These are phyloP conservation scores for Sylvietta virens DNA, from an alignment of 2,113 vertebrate genomes.

Conservation along the genomic window DNA sequence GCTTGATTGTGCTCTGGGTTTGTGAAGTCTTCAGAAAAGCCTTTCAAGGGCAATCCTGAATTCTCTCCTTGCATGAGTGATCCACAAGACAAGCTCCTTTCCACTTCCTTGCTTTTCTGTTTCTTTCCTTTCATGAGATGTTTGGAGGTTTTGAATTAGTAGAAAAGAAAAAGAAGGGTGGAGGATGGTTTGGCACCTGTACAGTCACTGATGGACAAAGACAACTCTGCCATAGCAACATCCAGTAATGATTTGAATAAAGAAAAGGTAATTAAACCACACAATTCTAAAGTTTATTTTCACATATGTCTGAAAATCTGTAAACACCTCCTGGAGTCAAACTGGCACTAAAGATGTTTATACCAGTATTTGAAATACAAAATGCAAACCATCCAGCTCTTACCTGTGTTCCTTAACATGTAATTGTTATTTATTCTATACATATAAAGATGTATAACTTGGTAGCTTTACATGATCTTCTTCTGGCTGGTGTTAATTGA, in stretches of 20 bases:
- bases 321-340: background rate
- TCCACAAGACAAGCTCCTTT: background rate
- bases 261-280: background rate
- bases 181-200: background rate
- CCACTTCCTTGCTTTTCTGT: background rate
- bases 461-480: background rate
- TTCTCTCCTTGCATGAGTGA: background rate
- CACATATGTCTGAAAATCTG: background rate
- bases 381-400: background rate
- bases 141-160: background rate
- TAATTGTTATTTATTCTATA: background rate
- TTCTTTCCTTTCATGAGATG: background rate
- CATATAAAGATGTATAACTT: background rate
- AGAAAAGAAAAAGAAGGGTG: background rate
- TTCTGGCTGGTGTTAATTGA: slow-evolving; percentile 32
- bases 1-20: background rate
- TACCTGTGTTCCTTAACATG: background rate
- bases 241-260: background rate
- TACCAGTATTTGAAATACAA: background rate
- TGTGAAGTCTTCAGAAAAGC: background rate
- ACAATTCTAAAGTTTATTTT: background rate
- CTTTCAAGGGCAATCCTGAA: background rate
- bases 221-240: background rate
- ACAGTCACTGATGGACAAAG: background rate
- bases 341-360: background rate